phyloP scores from a whole-genome alignment of 2,113 vertebrate genomes.

The Cathartes aura region DNA sequence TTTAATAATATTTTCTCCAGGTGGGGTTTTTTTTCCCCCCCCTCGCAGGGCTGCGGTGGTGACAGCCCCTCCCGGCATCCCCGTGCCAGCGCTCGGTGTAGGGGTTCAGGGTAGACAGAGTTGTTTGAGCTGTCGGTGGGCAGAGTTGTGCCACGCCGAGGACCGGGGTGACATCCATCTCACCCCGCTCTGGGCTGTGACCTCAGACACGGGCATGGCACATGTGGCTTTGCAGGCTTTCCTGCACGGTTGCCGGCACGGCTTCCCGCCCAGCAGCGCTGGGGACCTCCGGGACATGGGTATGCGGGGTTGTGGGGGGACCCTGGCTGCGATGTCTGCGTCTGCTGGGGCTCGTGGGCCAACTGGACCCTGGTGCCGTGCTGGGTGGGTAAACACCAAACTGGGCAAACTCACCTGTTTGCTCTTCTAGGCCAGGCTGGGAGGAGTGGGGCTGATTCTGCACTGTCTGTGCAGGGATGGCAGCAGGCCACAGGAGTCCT shows the following conservation, averaged over 20 bases:
- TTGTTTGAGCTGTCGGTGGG: rapidly evolving
- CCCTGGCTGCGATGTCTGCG: neutral
- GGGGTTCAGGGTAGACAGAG: neutral
- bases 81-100: rapidly evolving
- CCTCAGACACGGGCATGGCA: rapidly evolving
- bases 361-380: neutral
- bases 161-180: rapidly evolving
- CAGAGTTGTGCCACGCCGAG: neutral
- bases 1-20: rapidly evolving
- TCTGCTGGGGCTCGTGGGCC: neutral
- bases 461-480: rapidly evolving
- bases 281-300: rapidly evolving
- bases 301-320: rapidly evolving
- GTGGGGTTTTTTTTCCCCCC: rapidly evolving
- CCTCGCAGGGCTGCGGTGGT: rapidly evolving
- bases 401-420: neutral
- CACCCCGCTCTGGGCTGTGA: neutral
- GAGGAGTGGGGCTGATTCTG: rapidly evolving
- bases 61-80: neutral
- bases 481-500: neutral
- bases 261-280: neutral
- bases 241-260: rapidly evolving
- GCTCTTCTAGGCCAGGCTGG: neutral
- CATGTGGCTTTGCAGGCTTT: neutral
- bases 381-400: neutral